Base-by-base conservation (phyloP, 2,888 invertebrate genomes). In the Parnassius mnemosyne region DNA sequence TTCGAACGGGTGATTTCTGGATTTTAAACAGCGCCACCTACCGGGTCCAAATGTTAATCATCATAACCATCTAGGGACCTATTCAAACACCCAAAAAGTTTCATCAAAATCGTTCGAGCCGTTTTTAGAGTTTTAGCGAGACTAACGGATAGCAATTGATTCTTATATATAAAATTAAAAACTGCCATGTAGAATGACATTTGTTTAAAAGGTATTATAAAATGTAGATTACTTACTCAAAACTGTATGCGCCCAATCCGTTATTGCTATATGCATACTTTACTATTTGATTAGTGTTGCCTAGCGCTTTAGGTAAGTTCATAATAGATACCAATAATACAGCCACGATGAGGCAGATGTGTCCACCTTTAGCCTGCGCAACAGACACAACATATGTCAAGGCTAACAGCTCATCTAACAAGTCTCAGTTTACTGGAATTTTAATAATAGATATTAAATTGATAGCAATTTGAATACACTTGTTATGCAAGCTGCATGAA, bases 201-300 rank as follows among this genome's bases (percentile, higher is more conserved):
- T 5, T 7, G 0, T 34, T 34, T 34, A 34, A 34, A 34, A 34
- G 34, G 34, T 34, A 25, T 5, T 34, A 46, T 10, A 46, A 11
- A 3, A 7, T 46, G 7, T 7, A 12, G 11, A 46, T 7, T 7
- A 84, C 89, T 87, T 79, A 91, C 90, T 89, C 89, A 69, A 89
- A 91, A 72, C 89, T 91, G 67, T 91, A 91, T 57, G 81, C 70
- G 63, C 89, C 89, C 43, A 81, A 66, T 67, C 87, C 90, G 77
- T 89, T 88, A 71, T 81, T 87, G 75, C 88, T 89, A 73, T 78
- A 85, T 53, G 76, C 71, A 65, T 76, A 74, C 69, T 83, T 88
- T 75, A 80, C 83, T 61, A 86, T 82, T 71, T 79, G 78, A 63
- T 72, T 78, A 53, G 71, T 79, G 69, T 78, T 76, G 76, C 80